Evolutionary conservation across 2,113 vertebrate species (phyloP).

Genomic region (Mola mola): DNA sequence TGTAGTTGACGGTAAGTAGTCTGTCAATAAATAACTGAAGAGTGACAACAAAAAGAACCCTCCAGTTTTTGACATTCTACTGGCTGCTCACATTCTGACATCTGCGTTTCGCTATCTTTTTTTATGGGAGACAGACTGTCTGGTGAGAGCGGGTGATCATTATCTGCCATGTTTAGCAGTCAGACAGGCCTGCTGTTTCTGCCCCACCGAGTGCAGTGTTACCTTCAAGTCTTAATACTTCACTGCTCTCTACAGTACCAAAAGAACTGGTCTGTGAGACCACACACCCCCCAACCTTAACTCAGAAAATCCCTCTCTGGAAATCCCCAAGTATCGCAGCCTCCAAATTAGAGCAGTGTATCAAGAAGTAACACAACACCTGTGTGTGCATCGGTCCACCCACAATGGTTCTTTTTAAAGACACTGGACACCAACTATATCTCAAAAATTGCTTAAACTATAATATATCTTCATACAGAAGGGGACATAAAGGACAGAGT

Average conservation of each 20-base stretch:
- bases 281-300: too few species aligned
- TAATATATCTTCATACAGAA: too few species aligned
- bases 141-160: constrained; percentile 64
- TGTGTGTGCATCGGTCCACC: too few species aligned
- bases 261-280: background rate
- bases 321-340: background rate
- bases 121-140: constrained; percentile 69
- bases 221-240: constrained; percentile 24
- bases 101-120: constrained; percentile 57
- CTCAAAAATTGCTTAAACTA: too few species aligned
- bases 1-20: too few species aligned
- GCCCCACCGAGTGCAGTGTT: constrained; percentile 49
- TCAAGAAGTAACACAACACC: too few species aligned
- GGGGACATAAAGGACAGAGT: too few species aligned
- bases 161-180: constrained; percentile 57
- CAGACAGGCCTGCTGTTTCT: constrained; percentile 61
- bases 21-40: too few species aligned
- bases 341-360: too few species aligned
- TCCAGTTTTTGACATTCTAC: constrained; percentile 4
- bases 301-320: background rate
- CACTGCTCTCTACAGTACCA: too few species aligned
- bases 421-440: too few species aligned
- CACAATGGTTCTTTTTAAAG: too few species aligned
- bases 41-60: background rate
- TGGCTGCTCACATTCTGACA: constrained; percentile 24